Percentiles rank a stretch among this genome's conserved stretches.
These are phyloP conservation scores for Mastacembelus armatus DNA, from an alignment of 2,797 vertebrate species.

Conservation along the genomic window DNA sequence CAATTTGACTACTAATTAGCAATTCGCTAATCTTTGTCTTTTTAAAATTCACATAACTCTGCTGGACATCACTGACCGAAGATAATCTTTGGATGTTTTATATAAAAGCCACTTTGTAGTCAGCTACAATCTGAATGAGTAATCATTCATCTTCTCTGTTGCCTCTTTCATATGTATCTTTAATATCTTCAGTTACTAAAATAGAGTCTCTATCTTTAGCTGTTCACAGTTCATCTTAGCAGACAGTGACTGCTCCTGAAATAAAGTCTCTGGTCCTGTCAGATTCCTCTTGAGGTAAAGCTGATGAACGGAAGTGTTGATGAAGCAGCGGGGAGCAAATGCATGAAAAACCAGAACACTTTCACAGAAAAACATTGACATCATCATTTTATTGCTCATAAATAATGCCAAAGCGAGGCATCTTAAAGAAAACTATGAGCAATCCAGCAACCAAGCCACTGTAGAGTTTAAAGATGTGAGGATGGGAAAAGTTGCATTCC, in stretches of 20 bases:
- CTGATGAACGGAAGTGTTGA: conserved; percentile 60
- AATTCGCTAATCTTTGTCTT: conserved; percentile 26
- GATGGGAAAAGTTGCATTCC: conserved; percentile 18
- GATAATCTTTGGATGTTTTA: conserved; percentile 53
- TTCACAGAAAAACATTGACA: conserved; percentile 40
- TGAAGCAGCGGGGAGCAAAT: conserved; percentile 49
- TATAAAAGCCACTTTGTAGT: conserved; percentile 37
- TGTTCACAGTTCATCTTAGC: conserved; percentile 74
- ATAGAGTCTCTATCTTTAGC: conserved; percentile 82
- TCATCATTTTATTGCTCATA: conserved; percentile 44
- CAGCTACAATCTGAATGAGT: conserved; percentile 49
- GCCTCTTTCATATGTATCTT: conserved; percentile 76
- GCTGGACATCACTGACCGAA: not conserved
- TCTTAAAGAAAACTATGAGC: conserved; percentile 7
- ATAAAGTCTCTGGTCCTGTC: conserved; percentile 63
- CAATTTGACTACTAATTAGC: conserved; percentile 33
- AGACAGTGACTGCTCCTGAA: conserved; percentile 72
- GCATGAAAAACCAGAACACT: conserved; percentile 5
- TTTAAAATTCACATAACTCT: conserved; percentile 43
- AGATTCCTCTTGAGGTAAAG: conserved; percentile 58
- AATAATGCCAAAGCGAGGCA: conserved; percentile 28
- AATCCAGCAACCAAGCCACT: conserved; percentile 4
- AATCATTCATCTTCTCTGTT: conserved; percentile 61
- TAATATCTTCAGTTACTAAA: conserved; percentile 76
- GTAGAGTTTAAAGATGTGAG: conserved; percentile 1